Conservation (phyloP, 2,797 vertebrate species). For the Aratinga solstitialis region DNA sequence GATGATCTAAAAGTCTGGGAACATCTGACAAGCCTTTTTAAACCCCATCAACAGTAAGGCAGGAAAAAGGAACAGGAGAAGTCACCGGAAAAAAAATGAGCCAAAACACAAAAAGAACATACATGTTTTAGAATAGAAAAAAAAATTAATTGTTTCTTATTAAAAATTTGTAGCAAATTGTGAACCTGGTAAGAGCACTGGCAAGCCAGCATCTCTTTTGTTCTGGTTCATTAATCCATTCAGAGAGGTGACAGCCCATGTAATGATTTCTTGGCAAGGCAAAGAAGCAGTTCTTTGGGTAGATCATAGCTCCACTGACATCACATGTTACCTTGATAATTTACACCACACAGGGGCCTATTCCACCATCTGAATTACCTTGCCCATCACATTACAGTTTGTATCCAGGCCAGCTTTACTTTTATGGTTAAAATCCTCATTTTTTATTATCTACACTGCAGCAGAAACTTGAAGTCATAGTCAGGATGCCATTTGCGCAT, state of each 20-base stretch:
- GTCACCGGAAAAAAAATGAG: not conserved
- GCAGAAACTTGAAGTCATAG: not conserved
- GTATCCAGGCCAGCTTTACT: not conserved
- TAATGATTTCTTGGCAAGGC: constrained; percentile 11
- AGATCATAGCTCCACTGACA: not conserved
- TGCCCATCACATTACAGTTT: not conserved
- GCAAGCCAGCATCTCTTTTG: not conserved
- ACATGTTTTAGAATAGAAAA: not conserved
- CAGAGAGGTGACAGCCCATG: not conserved
- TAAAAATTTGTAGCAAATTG: not conserved
- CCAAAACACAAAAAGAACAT: not conserved
- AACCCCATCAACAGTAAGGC: not conserved
- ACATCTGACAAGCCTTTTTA: not conserved
- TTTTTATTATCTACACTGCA: not conserved
- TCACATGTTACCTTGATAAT: not conserved
- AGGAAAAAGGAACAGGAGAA: not conserved
- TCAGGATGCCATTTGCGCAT: not conserved
- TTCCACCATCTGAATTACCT: not conserved
- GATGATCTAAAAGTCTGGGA: not conserved
- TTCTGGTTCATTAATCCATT: constrained; percentile 14
- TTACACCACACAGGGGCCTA: not conserved
- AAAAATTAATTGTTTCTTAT: not conserved
- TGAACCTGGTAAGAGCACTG: not conserved
- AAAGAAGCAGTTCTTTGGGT: not conserved
- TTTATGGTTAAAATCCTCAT: not conserved